phyloP scores from a whole-genome alignment of 1,140 invertebrate species.

The Prorops nasuta region DNA sequence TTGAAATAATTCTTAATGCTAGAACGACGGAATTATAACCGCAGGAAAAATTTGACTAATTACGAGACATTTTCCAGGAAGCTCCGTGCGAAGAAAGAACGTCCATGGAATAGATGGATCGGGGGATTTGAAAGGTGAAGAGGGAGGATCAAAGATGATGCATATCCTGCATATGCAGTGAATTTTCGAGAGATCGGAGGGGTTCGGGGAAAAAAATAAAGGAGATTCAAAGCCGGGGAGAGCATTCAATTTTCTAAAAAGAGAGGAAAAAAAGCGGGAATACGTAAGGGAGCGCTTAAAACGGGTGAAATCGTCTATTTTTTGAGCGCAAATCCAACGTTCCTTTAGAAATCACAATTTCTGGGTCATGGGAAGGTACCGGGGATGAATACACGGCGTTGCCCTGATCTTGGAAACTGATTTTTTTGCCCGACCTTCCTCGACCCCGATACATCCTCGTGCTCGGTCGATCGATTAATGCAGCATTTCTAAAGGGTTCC shows the following conservation, averaged over 20 bases:
- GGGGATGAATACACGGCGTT: slow-evolving; percentile 27
- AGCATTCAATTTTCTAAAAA: slow-evolving; percentile 15
- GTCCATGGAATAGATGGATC: no score
- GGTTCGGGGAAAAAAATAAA: slow-evolving; percentile 32
- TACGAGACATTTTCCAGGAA: no score
- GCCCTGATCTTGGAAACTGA: slow-evolving; percentile 52
- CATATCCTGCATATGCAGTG: slow-evolving; percentile 55
- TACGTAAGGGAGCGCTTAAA: slow-evolving; percentile 31
- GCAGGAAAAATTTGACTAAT: no score
- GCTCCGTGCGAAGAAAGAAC: slow-evolving; percentile 13
- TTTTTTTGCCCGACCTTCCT: slow-evolving; percentile 37
- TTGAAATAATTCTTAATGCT: no score
- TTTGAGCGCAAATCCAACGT: slow-evolving; percentile 40
- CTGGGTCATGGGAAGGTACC: slow-evolving; percentile 55
- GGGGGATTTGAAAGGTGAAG: no score
- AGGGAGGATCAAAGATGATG: slow-evolving; percentile 30
- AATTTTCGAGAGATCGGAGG: slow-evolving; percentile 42
- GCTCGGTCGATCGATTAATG: slow-evolving; percentile 29
- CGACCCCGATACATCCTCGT: slow-evolving; percentile 8
- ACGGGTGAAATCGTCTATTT: slow-evolving; percentile 51
- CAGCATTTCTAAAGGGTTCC: slow-evolving; percentile 33
- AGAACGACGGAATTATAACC: no score
- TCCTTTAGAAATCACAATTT: slow-evolving; percentile 51
- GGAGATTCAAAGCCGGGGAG: slow-evolving; percentile 26
- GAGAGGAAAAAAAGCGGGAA: slow-evolving; percentile 5